These are phyloP conservation scores for Triplophysa siluroides DNA, from an alignment of 2,113 vertebrate species.

Conservation along the genomic window DNA sequence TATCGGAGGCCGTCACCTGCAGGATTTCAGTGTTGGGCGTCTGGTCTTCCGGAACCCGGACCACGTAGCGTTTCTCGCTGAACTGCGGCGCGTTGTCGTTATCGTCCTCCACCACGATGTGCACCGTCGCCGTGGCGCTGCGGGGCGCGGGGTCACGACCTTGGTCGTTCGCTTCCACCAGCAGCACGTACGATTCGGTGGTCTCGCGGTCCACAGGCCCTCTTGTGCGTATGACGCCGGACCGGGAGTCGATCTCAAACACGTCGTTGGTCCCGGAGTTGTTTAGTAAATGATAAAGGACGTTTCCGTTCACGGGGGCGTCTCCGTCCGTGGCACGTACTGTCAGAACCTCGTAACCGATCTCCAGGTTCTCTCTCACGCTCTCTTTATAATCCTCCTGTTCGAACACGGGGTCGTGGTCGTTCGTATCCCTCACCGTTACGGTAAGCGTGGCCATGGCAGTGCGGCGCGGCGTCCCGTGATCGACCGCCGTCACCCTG, in stretches of 20 bases:
- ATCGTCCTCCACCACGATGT: slow-evolving; percentile 89
- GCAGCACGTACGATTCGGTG: slow-evolving; percentile 83
- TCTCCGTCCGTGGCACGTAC: slow-evolving; percentile 92
- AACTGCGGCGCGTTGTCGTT: slow-evolving; percentile 95
- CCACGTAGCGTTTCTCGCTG: slow-evolving; percentile 88
- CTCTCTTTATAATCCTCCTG: slow-evolving; percentile 92
- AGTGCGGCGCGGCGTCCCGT: slow-evolving; percentile 81
- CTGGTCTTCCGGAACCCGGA: slow-evolving; percentile 86
- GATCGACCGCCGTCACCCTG: slow-evolving; percentile 83
- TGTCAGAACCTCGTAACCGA: slow-evolving; percentile 92
- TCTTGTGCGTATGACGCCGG: slow-evolving; percentile 89
- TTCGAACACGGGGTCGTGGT: slow-evolving; percentile 89
- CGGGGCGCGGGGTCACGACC: slow-evolving; percentile 87
- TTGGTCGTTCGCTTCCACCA: slow-evolving; percentile 90
- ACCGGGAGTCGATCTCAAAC: slow-evolving; percentile 91
- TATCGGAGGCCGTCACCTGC: slow-evolving; percentile 84
- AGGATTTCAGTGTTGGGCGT: slow-evolving; percentile 81
- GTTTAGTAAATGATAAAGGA: slow-evolving; percentile 89
- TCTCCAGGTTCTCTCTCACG: slow-evolving; percentile 93
- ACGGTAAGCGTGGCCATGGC: slow-evolving; percentile 91
- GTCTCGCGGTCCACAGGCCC: slow-evolving; percentile 87
- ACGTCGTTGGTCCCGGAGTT: slow-evolving; percentile 71
- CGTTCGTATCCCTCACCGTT: slow-evolving; percentile 86
- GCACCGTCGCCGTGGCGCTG: slow-evolving; percentile 84
- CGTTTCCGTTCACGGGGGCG: slow-evolving; percentile 86